A percentile compares a stretch with the other conserved stretches of the same genome.
phyloP scores from a whole-genome alignment of 2,113 vertebrate species.

The Macroglossus sobrinus region DNA sequence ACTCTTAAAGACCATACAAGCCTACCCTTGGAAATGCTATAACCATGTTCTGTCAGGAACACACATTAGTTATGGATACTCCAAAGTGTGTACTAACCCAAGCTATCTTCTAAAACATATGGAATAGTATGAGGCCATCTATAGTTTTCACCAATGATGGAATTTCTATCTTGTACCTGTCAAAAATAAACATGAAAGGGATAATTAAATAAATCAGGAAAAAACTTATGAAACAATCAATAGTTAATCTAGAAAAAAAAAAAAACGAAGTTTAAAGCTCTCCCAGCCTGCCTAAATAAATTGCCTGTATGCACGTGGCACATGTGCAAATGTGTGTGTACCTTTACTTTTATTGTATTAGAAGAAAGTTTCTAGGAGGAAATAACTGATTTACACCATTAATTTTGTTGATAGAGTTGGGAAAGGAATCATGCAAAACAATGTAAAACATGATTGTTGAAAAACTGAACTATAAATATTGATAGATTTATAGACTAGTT shows the following conservation, averaged over 20 bases:
- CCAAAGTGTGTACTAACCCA: conserved; percentile 83
- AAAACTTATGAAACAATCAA: conserved; percentile 11
- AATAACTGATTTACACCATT: neutral
- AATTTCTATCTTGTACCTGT: conserved; percentile 84
- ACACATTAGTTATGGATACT: neutral
- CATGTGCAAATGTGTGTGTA: neutral
- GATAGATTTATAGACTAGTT: neutral
- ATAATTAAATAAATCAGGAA: neutral
- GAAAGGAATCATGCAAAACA: neutral
- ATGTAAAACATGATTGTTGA: neutral
- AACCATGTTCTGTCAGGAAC: neutral
- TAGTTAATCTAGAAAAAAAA: conserved; percentile 16
- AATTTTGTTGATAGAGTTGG: neutral
- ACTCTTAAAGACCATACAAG: neutral
- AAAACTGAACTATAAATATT: neutral
- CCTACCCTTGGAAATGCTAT: neutral
- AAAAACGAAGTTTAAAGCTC: neutral
- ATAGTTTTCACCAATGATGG: conserved; percentile 89
- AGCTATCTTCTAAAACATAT: conserved; percentile 90
- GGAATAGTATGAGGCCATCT: conserved; percentile 92
- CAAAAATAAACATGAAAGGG: conserved; percentile 35
- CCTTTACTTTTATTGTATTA: neutral
- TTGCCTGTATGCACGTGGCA: neutral
- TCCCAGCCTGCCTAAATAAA: neutral
- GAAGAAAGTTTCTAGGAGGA: neutral